Evolutionary conservation across 2,113 vertebrate genomes (phyloP), one percentile per base, ranked within the genome.

Genomic region (Leuciscus idus): DNA sequence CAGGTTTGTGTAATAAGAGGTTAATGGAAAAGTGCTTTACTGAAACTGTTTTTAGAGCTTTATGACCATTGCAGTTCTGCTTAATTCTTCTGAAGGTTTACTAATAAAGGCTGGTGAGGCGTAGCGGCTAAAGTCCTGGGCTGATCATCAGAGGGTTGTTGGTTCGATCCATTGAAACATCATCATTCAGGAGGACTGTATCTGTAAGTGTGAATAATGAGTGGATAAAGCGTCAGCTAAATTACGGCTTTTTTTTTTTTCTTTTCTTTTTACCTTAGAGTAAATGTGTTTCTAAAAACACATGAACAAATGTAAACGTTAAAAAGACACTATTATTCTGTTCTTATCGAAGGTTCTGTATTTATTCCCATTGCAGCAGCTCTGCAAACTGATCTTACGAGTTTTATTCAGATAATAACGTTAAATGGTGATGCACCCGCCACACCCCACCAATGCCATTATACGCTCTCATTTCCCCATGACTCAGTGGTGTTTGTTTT

Each of bases 371-470:
- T n/a, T 81, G 59, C 79, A 48, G 59, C 79, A 66, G 48, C 12
- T 70, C 17, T 82, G 62, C 43, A 64, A 66, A 82, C 39, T 52
- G 46, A 2, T 68, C 5, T 55, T 68, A 23, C 0, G 79, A 55
- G 52, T 82, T 68, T 52, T 30, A 82, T 70, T 59, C 68, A 6
- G 50, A 84, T 73, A 72, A 43, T 83, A 73, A n/a, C n/a, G n/a
- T n/a, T n/a, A n/a, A 59, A 83, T 73, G 30, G 30, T 15, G 81
- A 83, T 57, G 50, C 50, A 57, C 21, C 50, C 33, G 50, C 82
- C 82, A 84, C 82, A 84, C 82, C 66, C 81, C 68, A 70, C 43
- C 28, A 82, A 28, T 68, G 62, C 62, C 19, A 33, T 6, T 70
- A 39, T 43, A 70, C 21, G 43, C 61, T 28, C 79, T 80, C 57